These are phyloP conservation scores for Lasius platythorax DNA, from an alignment of 2,888 invertebrate species.

Conservation along the genomic window DNA sequence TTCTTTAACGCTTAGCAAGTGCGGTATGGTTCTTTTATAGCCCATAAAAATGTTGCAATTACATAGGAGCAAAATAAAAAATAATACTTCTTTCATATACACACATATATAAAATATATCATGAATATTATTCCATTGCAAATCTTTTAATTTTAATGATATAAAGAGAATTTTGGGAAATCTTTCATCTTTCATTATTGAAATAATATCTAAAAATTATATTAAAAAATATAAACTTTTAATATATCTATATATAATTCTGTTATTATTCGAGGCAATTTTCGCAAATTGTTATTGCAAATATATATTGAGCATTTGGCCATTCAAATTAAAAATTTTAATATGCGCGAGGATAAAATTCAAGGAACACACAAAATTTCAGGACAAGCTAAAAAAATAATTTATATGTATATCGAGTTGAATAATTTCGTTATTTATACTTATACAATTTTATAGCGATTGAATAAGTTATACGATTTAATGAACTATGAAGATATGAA, in stretches of 20 bases:
- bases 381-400: too few relatives aligned
- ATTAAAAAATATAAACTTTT: neutral
- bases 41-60: neutral
- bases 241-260: neutral
- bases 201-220: neutral
- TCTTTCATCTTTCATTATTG: neutral
- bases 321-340: neutral
- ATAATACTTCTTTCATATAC: neutral
- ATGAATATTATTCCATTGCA: neutral
- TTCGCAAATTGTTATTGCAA: neutral
- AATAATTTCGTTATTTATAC: neutral
- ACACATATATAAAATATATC: neutral
- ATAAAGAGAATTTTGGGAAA: neutral
- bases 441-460: neutral
- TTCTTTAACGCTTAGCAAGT: neutral
- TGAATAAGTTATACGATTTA: neutral
- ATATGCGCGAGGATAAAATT: too few relatives aligned
- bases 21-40: neutral
- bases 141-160: neutral
- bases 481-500: neutral
- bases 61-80: neutral
- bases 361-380: too few relatives aligned
- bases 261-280: neutral
- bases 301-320: neutral
- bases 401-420: neutral